Base-by-base conservation (phyloP, 2,113 vertebrate genomes). In the Odobenus rosmarus region DNA sequence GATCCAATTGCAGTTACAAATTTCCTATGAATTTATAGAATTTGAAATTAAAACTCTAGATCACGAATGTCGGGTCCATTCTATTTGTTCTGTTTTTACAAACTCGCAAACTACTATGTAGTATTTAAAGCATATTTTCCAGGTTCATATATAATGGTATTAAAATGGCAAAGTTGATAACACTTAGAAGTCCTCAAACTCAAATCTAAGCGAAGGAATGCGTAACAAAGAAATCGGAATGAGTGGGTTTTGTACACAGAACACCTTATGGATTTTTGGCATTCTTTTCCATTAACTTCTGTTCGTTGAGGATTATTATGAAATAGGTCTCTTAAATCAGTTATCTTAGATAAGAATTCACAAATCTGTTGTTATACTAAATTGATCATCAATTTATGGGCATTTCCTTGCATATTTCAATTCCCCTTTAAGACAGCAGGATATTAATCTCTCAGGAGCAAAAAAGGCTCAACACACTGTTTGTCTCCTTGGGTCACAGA, bases 1-100 rank as follows among this genome's bases (percentile, higher is more conserved):
- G 79, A 95, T 92, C 92, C 72, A 83, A 92, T 39, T 79, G 87
- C 49, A 55, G 83, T 80, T 87, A 92, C 55, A 84, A 62, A 87
- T 61, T 83, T 92, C 24, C 26, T 26, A 16, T 49, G 55, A 67
- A 95, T 95, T 84, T 74, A 26, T 7, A 96, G 71, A 42, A 87
- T 77, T 90, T 89, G 61, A 88, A 69, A 94, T 86, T 77, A 92
- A 57, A 91, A 57, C 36, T 28, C 31, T 46, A 64, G 36, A 62
- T 31, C 51, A n/a, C 7, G 1, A 46, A 55, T 42, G 46, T 8
- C 12, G 33, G 23, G 23, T 83, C 4, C 8, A 74, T 90, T 83
- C 12, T 87, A 46, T 81, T 71, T 86, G 62, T 84, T 82, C 85
- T 86, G 3, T 71, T 95, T 92, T 61, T 36, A 67, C 18, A 51